Evolutionary conservation across 1,140 invertebrate genomes (phyloP).

Genomic region (Drosophila subpulchrella): DNA sequence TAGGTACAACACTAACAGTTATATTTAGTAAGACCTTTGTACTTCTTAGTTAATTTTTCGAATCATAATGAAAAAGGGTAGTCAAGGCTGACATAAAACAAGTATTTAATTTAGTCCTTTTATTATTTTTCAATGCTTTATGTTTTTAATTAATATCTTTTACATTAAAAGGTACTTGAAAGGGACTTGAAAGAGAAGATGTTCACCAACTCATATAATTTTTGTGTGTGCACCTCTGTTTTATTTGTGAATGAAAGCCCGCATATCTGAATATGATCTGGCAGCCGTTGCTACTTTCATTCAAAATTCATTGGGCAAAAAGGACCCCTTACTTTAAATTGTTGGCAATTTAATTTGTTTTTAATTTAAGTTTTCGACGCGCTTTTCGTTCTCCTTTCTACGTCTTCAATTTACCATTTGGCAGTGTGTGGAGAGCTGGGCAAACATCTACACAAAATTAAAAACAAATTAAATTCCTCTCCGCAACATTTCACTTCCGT

Average conservation of each 20-base stretch:
- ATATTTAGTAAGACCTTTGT: too few species aligned
- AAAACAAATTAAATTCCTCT: slow-evolving; percentile 80
- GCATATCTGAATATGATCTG: slow-evolving; percentile 29
- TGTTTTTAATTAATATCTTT: too few species aligned
- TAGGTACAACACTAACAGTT: too few species aligned
- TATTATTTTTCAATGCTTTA: too few species aligned
- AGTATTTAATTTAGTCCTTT: too few species aligned
- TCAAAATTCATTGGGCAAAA: slow-evolving; percentile 17
- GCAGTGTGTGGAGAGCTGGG: slow-evolving; percentile 27
- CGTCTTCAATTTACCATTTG: not conserved
- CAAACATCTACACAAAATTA: slow-evolving; percentile 65
- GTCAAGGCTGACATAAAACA: too few species aligned
- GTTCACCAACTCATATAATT: not conserved
- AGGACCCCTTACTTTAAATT: slow-evolving; percentile 46
- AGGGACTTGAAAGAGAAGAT: too few species aligned
- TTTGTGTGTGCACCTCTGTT: not conserved
- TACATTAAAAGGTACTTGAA: too few species aligned
- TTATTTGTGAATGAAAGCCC: not conserved
- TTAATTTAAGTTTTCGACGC: slow-evolving; percentile 49
- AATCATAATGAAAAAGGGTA: too few species aligned
- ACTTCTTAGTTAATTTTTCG: too few species aligned
- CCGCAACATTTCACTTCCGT: slow-evolving; percentile 52
- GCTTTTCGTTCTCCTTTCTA: not conserved
- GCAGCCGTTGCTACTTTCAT: not conserved
- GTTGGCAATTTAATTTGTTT: slow-evolving; percentile 51